Evolutionary conservation across 2,888 invertebrate species (phyloP).

Genomic region (Disparrhopalites patrizii): DNA sequence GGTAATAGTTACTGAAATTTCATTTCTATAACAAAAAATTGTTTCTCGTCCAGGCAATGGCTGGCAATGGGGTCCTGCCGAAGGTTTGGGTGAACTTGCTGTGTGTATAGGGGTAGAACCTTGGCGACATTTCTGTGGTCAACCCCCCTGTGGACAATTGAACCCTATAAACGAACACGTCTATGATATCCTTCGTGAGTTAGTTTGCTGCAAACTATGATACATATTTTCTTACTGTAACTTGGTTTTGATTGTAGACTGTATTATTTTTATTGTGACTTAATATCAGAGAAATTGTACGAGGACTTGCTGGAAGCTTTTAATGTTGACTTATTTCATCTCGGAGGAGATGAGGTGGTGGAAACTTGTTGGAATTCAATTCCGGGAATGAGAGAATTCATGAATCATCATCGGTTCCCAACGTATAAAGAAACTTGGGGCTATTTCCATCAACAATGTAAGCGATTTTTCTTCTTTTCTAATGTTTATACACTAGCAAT

Average conservation of each 20-base stretch:
- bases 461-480: slow-evolving; percentile 61
- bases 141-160: slow-evolving; percentile 63
- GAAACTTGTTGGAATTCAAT: slow-evolving; percentile 76
- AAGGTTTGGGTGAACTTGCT: slow-evolving; percentile 55
- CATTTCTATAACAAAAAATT: too few relatives aligned
- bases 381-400: slow-evolving; percentile 56
- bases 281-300: slow-evolving; percentile 58
- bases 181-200: slow-evolving; percentile 38
- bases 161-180: slow-evolving; percentile 48
- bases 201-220: too few relatives aligned
- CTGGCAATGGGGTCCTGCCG: slow-evolving; percentile 51
- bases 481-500: too few relatives aligned
- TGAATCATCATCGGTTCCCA: slow-evolving; percentile 51
- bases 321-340: slow-evolving; percentile 48
- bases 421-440: slow-evolving; percentile 52
- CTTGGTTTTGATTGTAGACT: too few relatives aligned
- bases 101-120: slow-evolving; percentile 49
- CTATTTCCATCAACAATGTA: slow-evolving; percentile 46
- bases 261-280: neutral
- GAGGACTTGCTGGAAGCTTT: slow-evolving; percentile 69
- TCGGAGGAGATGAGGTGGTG: slow-evolving; percentile 65
- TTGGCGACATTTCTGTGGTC: slow-evolving; percentile 57
- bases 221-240: neutral
- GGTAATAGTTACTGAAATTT: too few relatives aligned
- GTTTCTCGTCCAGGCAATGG: slow-evolving; percentile 51